Evolutionary conservation across 2,888 invertebrate genomes (phyloP), one percentile per base, ranked within the genome.

Genomic region (Caenorhabditis sulstoni): DNA sequence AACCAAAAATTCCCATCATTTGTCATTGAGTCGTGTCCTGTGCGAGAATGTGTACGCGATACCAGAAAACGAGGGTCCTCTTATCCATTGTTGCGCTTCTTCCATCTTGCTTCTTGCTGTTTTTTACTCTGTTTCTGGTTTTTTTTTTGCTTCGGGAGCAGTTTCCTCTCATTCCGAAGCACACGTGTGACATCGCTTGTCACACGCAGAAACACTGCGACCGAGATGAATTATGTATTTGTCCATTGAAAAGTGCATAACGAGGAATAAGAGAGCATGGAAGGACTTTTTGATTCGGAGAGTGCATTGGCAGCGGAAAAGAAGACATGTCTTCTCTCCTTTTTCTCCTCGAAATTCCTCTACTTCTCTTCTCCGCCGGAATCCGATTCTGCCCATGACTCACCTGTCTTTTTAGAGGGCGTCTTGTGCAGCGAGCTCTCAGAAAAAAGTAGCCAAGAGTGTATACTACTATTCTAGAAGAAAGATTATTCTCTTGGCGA

Each of bases 1-100:
- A 57, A 65, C 55, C 73, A 59, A 66, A 58, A 67, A 62, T 67
- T 61, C 62, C 61, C 68, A 68, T 76, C 76, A 76, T 76, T 76
- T 76, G 76, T 76, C 76, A 76, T 76, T 76, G 76, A 76, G 68
- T 64, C 64, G 58, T 58, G 66, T 62, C 61, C 61, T 68, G 73
- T 73, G 64, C 64, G 57, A 64, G 58, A 71, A 71, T 71, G 62
- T 71, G 71, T 71, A 64, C 55, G 71, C 52, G 29, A 37, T 20
- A 14, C 47, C 35, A 55, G 57, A 68, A 59, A 49, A 44, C 59
- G 44, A 47, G 53, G 22, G 35, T 45, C 22, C 37, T 53, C 68
- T 68, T 68, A 70, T 62, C 53, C 70, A 70, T 62, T 70, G 70
- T 70, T 70, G 61, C 61, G 39, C 39, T 0, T 35, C 29, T 7